A percentile compares a stretch with the other conserved stretches of the same genome.
Conservation (phyloP, 2,113 vertebrate genomes). For the Chaetodon auriga region DNA sequence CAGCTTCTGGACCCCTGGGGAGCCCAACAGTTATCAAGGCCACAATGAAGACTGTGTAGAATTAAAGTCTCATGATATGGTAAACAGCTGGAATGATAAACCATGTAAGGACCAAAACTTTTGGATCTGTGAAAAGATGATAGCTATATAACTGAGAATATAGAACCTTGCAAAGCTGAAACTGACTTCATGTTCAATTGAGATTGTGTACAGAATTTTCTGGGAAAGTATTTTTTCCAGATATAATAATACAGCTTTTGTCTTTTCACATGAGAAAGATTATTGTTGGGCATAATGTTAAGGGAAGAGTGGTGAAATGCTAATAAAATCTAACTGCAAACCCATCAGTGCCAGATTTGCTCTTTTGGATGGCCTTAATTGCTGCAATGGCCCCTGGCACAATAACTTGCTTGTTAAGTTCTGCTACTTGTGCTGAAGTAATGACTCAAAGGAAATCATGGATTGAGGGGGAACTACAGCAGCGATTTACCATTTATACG, state of each 20-base stretch:
- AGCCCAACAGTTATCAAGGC: not conserved
- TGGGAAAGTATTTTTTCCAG: not conserved
- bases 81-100: conserved; percentile 28
- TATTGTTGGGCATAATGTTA: not conserved
- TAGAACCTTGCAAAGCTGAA: not conserved
- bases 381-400: no score
- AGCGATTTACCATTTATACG: no score
- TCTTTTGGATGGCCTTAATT: no score
- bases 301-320: not conserved
- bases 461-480: no score
- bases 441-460: no score
- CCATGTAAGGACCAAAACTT: not conserved
- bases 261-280: not conserved
- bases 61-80: not conserved
- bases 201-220: not conserved
- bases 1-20: conserved; percentile 4
- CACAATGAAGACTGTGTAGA: not conserved
- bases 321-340: not conserved
- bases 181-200: no score
- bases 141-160: not conserved
- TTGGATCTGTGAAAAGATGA: conserved; percentile 36
- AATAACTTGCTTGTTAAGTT: no score
- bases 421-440: not conserved
- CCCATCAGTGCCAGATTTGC: no score
- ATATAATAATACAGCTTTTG: not conserved